Conservation (phyloP, 1,140 invertebrate genomes). For the Penaeus japonicus region DNA sequence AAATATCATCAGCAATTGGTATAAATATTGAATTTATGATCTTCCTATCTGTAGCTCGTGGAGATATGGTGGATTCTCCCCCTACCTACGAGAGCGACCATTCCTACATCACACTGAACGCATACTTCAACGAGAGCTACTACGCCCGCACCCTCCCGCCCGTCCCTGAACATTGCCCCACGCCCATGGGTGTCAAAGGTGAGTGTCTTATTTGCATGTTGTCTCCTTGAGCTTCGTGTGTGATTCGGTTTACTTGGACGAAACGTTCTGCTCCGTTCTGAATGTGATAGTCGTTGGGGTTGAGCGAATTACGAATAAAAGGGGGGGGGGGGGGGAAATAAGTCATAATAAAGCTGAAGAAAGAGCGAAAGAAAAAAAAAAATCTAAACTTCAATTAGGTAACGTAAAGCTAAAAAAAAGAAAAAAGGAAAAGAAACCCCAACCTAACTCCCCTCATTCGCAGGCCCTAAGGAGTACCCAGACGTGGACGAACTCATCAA, state of each 20-base stretch:
- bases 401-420: too few species aligned
- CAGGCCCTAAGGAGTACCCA: slow-evolving; percentile 35
- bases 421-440: background rate
- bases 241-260: background rate
- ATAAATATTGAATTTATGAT: background rate
- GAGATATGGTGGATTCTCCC: slow-evolving; percentile 63
- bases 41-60: slow-evolving; percentile 61
- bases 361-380: too few species aligned
- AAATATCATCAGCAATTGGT: background rate
- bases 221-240: background rate
- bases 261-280: background rate
- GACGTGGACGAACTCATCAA: slow-evolving; percentile 56
- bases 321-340: too few species aligned
- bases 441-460: background rate
- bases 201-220: background rate
- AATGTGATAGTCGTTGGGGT: background rate
- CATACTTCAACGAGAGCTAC: slow-evolving; percentile 62
- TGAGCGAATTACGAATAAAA: background rate
- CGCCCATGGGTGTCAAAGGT: slow-evolving; percentile 63
- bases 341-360: too few species aligned
- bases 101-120: slow-evolving; percentile 63
- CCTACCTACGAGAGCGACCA: slow-evolving; percentile 61
- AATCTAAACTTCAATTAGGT: too few species aligned
- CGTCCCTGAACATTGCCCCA: slow-evolving; percentile 64
- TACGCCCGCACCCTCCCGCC: slow-evolving; percentile 64